Evolutionary conservation across 2,113 vertebrate species (phyloP).

Genomic region (Brachirus orientalis): DNA sequence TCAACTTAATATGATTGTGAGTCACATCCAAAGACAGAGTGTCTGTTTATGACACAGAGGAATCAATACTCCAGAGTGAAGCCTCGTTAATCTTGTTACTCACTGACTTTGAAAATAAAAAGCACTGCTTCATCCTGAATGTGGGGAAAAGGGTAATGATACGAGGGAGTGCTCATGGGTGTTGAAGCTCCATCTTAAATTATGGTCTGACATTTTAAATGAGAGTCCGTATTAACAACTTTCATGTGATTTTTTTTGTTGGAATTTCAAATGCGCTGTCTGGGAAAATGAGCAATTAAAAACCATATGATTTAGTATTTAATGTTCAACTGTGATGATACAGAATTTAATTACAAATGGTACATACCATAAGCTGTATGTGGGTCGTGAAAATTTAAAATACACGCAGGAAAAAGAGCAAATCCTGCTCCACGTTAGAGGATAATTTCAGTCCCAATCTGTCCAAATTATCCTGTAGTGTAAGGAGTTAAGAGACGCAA

Average conservation of each 20-base stretch:
- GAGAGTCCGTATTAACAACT: not conserved
- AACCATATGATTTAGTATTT: not conserved
- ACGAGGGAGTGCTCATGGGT: not conserved
- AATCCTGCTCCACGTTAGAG: too few species aligned
- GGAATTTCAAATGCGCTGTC: not conserved
- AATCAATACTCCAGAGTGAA: conserved; percentile 65
- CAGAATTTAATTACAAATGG: not conserved
- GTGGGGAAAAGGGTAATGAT: conserved; percentile 24
- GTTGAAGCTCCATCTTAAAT: not conserved
- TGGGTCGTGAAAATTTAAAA: too few species aligned
- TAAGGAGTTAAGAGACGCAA: too few species aligned
- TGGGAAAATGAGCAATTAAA: conserved; percentile 1
- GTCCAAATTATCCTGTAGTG: too few species aligned
- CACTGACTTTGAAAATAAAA: conserved; percentile 56
- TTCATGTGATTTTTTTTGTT: not conserved
- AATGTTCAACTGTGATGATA: not conserved
- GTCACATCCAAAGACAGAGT: conserved; percentile 62
- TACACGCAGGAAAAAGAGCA: too few species aligned
- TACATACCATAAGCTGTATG: not conserved
- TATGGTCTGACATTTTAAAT: not conserved
- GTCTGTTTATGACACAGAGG: conserved; percentile 61
- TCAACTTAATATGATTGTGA: conserved; percentile 65
- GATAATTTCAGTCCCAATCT: too few species aligned
- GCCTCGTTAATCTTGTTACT: conserved; percentile 56
- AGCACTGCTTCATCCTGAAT: conserved; percentile 34